Evolutionary conservation across 2,113 vertebrate genomes (phyloP), one percentile per base, ranked within the genome.

Genomic region (Gorilla gorilla): DNA sequence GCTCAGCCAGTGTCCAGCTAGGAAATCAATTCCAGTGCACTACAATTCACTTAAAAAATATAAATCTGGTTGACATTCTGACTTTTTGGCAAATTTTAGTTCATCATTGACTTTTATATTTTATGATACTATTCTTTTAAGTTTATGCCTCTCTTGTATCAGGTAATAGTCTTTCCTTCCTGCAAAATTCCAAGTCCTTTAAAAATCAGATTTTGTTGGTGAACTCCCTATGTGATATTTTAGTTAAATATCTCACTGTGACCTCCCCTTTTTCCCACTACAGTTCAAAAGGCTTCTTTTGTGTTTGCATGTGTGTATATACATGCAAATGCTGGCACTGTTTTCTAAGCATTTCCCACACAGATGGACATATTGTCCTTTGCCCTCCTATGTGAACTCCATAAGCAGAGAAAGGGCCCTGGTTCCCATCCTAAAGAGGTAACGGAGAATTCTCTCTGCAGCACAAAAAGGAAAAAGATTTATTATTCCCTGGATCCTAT

Each of bases 261-360:
- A 75, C 73, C 3, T 72, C 76, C 27, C 40, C 22, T 38, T 78
- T 38, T 38, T 35, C 38, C 30, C 86, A 30, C 22, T 43, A 9
- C 68, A 3, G 20, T 70, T 52, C 43, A 35, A 80, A 45, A 59
- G 13, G 22, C 30, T 75, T 90, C 45, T 43, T 12, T 64, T 52
- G 12, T 32, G 4, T 27, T 78, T 30, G 18, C 6, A 17, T 1
- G 2, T 1, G 38, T 16, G 0, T 6, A 23, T 27, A 45, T 8
- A 57, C 7, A 32, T 4, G 7, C 7, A 38, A 45, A 84, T 38
- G 12, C 8, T 45, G 18, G 14, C 14, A 17, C n/a, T 30, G 5
- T 59, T 32, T 75, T n/a, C 64, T 23, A 50, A 66, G 57, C 7
- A 20, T 14, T 6, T 66, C 38, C 68, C 32, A 20, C 5, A 4